Conservation (phyloP, 2,888 invertebrate species). For the Phaedon cochleariae region DNA sequence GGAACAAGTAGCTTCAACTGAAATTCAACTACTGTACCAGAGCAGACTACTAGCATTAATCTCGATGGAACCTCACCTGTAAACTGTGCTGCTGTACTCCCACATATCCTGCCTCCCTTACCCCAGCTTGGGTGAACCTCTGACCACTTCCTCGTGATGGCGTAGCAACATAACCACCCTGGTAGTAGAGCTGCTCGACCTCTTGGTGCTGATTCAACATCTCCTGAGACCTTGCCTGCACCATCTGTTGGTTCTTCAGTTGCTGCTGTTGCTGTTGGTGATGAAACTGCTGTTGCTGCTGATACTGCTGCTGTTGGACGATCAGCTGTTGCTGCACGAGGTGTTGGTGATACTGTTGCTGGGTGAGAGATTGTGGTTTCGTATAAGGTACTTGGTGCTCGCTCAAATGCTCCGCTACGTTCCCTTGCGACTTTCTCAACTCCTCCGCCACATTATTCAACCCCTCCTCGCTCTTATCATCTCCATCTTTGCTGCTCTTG, state of each 20-base stretch:
- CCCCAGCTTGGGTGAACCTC: constrained; percentile 33
- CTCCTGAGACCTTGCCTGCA: constrained; percentile 66
- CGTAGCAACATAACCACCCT: constrained; percentile 50
- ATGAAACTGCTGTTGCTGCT: constrained; percentile 38
- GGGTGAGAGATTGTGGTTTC: constrained; percentile 61
- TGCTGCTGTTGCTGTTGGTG: constrained; percentile 54
- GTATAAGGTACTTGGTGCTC: constrained; percentile 64
- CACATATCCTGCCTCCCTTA: constrained; percentile 52
- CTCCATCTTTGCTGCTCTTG: constrained; percentile 69
- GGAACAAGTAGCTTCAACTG: too few species aligned
- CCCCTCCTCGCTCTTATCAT: constrained; percentile 68
- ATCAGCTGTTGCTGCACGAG: constrained; percentile 65
- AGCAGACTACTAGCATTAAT: too few species aligned
- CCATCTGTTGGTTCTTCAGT: constrained; percentile 54
- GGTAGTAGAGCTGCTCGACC: constrained; percentile 55
- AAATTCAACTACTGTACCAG: too few species aligned
- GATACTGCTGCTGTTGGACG: constrained; percentile 54
- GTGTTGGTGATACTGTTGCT: constrained; percentile 58
- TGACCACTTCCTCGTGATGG: constrained; percentile 47
- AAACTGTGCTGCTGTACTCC: constrained; percentile 40
- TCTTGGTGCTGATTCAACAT: constrained; percentile 63
- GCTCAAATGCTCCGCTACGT: constrained; percentile 49
- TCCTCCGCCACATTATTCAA: constrained; percentile 73
- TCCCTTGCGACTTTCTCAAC: constrained; percentile 62
- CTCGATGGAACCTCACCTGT: too few species aligned